Conservation (phyloP, 2,888 invertebrate genomes). For the Rotaria macrura region DNA sequence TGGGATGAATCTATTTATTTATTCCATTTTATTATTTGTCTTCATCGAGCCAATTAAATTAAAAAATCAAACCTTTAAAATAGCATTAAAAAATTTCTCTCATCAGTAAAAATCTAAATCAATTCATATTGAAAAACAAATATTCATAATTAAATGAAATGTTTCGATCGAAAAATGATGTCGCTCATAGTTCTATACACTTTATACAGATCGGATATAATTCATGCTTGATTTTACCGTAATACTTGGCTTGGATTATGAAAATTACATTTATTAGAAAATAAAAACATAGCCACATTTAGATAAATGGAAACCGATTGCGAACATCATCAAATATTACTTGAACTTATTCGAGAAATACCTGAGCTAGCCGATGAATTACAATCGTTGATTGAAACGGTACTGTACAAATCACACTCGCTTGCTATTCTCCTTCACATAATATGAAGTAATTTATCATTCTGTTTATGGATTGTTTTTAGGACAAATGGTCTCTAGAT, state of each 20-base stretch:
- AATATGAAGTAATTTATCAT: no score
- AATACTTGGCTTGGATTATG: not conserved
- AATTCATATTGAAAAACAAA: no score
- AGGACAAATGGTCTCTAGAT: not conserved
- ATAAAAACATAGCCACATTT: not conserved
- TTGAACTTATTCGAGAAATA: not conserved
- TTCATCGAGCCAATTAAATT: not conserved
- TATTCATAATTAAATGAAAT: not conserved
- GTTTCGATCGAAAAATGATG: not conserved
- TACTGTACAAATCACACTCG: not conserved
- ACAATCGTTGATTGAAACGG: not conserved
- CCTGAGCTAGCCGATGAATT: not conserved
- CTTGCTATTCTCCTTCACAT: no score
- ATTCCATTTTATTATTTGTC: not conserved
- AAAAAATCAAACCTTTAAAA: not conserved
- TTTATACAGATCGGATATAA: not conserved
- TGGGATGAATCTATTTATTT: not conserved
- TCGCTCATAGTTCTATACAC: not conserved
- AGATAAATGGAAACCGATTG: not conserved
- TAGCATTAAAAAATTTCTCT: no score
- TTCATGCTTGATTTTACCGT: not conserved
- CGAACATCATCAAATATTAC: not conserved
- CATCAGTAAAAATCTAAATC: no score
- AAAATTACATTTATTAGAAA: not conserved
- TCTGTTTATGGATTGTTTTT: not conserved